Percentiles rank a stretch among this genome's conserved stretches.
Evolutionary conservation across 2,888 invertebrate species (phyloP).

Genomic region (Drosophila basisetae): DNA sequence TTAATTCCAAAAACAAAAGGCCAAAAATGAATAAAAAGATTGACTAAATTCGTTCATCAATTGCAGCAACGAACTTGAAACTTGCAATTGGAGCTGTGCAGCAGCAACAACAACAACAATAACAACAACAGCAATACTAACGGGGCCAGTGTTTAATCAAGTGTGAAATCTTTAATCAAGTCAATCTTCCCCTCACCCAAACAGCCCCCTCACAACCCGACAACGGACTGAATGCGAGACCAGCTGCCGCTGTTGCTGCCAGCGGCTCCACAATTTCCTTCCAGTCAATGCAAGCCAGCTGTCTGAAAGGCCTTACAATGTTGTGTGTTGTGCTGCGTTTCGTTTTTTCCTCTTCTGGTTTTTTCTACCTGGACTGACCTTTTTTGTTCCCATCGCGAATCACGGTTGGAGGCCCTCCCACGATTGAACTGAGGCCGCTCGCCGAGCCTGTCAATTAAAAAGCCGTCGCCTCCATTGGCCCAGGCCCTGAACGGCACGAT

Average conservation of each 20-base stretch:
- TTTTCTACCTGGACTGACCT: constrained; percentile 51
- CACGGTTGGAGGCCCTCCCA: constrained; percentile 48
- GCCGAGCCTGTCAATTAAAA: constrained; percentile 69
- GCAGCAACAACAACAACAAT: constrained; percentile 7
- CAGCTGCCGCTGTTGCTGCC: constrained; percentile 33
- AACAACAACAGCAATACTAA: constrained; percentile 16
- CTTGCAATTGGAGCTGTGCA: constrained; percentile 48
- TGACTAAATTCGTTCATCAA: constrained; percentile 33
- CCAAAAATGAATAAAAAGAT: constrained; percentile 14
- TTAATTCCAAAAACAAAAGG: constrained; percentile 25
- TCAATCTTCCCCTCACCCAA: constrained; percentile 34
- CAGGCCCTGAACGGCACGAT: constrained; percentile 69
- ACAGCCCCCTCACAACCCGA: background rate
- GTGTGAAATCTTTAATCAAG: constrained; percentile 77
- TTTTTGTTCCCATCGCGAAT: constrained; percentile 49
- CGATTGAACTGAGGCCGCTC: constrained; percentile 28
- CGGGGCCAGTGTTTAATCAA: constrained; percentile 65
- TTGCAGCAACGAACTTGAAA: constrained; percentile 62
- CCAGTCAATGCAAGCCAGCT: constrained; percentile 64
- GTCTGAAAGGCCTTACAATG: constrained; percentile 43
- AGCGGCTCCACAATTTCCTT: constrained; percentile 44
- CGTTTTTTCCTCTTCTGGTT: constrained; percentile 5
- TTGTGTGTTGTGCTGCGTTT: constrained; percentile 4
- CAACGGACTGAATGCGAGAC: constrained; percentile 11
- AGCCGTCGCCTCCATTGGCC: constrained; percentile 57